Base-by-base conservation (phyloP, 2,888 invertebrate species). In the Mystacides longicornis region DNA sequence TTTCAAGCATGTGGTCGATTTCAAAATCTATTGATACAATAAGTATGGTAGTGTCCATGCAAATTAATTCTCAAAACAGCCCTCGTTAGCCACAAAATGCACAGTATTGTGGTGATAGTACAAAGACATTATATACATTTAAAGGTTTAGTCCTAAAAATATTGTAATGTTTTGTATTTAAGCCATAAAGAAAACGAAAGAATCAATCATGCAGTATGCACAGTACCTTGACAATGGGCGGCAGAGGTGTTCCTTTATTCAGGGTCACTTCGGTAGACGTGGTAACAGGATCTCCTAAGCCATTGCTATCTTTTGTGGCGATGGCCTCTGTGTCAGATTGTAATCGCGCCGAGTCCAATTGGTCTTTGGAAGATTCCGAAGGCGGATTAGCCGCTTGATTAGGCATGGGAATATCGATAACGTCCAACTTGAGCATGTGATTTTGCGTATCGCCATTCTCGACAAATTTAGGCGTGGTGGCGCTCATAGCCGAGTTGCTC, bases 371-470 rank as follows among this genome's bases (percentile, higher is more conserved):
- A 57, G 60, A 49, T 52, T 55, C 57, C 22, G 60, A 52, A 11
- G 63, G 60, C 5, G 61, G 57, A 18, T 51, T 51, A 37, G 37
- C 54, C 4, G 46, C 16, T n/a, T 60, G 59, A 18, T 65, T 65
- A 33, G 88, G 87, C 70, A 88, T 85, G 21, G 87, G 87, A 67
- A 88, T 88, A 72, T 87, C 85, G 56, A 79, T 75, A 52, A 84
- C 75, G 61, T 86, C 81, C 64, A 83, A 72, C 7, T 60, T 64
- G 43, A 64, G 64, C 37, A 64, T 64, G 14, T 49, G 47, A n/a
- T 43, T 20, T 14, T 3, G 37, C 11, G 37, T 45, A 37, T 72
- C 72, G 3, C 77, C 77, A 60, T 77, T 77, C 59, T 77, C 76
- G 64, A 70, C 72, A 3, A 70, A 70, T 9, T 63, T 65, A 27